A percentile compares a stretch with the other conserved stretches of the same genome.
Conservation (phyloP, 2,113 vertebrate species). For the Calidris pugnax region DNA sequence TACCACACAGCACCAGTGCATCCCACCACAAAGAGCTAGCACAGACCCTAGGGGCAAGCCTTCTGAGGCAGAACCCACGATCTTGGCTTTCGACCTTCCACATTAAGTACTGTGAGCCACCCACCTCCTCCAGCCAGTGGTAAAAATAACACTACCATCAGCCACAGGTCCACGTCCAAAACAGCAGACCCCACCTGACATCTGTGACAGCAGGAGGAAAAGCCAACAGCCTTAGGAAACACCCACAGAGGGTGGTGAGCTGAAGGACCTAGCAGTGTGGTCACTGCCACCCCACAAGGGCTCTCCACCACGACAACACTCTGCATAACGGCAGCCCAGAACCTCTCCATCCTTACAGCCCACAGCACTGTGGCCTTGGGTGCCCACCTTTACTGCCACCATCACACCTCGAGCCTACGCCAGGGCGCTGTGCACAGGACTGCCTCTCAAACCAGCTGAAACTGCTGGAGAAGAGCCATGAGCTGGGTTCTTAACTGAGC, state of each 20-base stretch:
- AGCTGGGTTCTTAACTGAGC: neutral
- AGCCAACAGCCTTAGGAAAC: neutral
- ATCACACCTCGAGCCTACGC: accelerated
- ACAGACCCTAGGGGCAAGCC: neutral
- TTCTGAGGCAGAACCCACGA: neutral
- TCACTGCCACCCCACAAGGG: neutral
- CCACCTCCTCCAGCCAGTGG: neutral
- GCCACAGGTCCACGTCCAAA: neutral
- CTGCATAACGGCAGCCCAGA: neutral
- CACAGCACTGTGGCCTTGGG: neutral
- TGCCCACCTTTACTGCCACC: neutral
- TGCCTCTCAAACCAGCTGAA: neutral
- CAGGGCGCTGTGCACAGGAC: neutral
- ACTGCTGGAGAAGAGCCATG: neutral
- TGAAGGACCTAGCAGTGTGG: neutral
- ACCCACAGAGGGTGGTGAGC: neutral
- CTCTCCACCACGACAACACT: neutral
- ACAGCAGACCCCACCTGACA: neutral
- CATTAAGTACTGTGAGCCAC: neutral
- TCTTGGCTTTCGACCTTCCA: neutral
- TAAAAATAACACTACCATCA: neutral
- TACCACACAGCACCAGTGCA: neutral
- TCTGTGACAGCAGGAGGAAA: neutral
- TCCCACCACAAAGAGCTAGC: neutral
- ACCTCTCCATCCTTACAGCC: neutral